Percentiles rank a stretch among this genome's conserved stretches.
Conservation (phyloP, 2,797 vertebrate species). For the Cirrhinus mrigala region DNA sequence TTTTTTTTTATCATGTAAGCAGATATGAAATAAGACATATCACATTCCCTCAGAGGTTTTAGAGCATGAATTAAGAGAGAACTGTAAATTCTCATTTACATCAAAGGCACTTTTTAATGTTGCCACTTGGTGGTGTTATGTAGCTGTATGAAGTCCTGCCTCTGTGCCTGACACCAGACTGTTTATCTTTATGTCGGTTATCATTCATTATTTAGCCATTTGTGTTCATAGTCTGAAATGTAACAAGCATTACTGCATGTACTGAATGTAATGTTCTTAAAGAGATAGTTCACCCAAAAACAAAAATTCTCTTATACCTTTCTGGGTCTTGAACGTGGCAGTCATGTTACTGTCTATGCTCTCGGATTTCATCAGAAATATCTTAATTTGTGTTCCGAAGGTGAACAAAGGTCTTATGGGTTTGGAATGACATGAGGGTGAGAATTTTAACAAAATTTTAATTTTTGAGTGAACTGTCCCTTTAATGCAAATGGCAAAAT, state of each 20-base stretch:
- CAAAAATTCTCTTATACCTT: too few relatives aligned
- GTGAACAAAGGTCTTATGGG: too few relatives aligned
- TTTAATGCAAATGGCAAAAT: background rate
- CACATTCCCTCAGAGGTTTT: background rate
- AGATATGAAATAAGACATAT: background rate
- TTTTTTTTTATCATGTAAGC: background rate
- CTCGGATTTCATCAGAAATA: too few relatives aligned
- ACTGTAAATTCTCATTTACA: background rate
- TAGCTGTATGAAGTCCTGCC: conserved; percentile 5
- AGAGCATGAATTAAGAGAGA: background rate
- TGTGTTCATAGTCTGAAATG: background rate
- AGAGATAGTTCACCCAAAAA: too few relatives aligned
- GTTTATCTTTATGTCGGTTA: background rate
- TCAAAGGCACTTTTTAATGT: background rate
- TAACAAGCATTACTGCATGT: background rate
- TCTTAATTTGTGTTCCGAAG: too few relatives aligned
- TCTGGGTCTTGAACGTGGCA: too few relatives aligned
- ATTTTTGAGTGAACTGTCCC: too few relatives aligned
- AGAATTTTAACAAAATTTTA: too few relatives aligned
- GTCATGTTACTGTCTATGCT: too few relatives aligned
- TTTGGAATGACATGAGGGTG: too few relatives aligned
- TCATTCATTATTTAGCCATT: background rate
- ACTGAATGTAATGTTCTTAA: background rate
- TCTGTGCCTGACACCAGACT: background rate
- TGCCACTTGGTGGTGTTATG: conserved; percentile 54